A percentile compares a stretch with the other conserved stretches of the same genome.
Conservation (phyloP, 2,113 vertebrate species). For the Ramphastos sulfuratus region DNA sequence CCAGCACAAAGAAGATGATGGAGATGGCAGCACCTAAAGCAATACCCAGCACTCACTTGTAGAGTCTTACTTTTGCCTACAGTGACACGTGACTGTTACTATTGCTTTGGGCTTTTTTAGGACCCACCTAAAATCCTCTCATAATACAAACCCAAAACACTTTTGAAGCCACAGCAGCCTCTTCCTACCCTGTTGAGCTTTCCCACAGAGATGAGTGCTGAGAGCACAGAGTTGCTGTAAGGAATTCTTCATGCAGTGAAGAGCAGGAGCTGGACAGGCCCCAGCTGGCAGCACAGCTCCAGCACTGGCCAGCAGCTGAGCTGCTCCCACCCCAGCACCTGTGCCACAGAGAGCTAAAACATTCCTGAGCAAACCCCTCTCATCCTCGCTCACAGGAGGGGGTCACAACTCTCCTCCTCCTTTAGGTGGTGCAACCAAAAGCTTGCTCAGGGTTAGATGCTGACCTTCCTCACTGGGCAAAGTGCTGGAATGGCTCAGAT, state of each 20-base stretch:
- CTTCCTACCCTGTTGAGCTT: not conserved
- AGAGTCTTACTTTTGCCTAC: not conserved
- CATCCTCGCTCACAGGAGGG: not conserved
- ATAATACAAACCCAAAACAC: not conserved
- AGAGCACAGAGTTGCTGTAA: not conserved
- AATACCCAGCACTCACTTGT: not conserved
- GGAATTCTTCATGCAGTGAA: not conserved
- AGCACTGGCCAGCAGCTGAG: not conserved
- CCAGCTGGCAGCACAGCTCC: not conserved
- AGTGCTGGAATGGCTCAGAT: not conserved
- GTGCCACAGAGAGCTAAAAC: not conserved
- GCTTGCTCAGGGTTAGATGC: not conserved
- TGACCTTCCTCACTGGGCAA: not conserved
- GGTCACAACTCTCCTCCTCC: not conserved
- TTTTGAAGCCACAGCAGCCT: not conserved
- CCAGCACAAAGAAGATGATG: not conserved
- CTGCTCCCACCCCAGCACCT: accelerated
- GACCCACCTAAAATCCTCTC: not conserved
- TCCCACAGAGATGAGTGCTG: accelerated
- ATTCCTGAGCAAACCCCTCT: not conserved
- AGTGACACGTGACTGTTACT: not conserved
- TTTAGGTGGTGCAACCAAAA: not conserved
- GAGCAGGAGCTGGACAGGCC: not conserved
- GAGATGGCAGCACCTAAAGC: not conserved
- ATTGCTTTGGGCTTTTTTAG: accelerated